Evolutionary conservation across 2,113 vertebrate genomes (phyloP), one percentile per base, ranked within the genome.

Genomic region (Melanerpes aurifrons): DNA sequence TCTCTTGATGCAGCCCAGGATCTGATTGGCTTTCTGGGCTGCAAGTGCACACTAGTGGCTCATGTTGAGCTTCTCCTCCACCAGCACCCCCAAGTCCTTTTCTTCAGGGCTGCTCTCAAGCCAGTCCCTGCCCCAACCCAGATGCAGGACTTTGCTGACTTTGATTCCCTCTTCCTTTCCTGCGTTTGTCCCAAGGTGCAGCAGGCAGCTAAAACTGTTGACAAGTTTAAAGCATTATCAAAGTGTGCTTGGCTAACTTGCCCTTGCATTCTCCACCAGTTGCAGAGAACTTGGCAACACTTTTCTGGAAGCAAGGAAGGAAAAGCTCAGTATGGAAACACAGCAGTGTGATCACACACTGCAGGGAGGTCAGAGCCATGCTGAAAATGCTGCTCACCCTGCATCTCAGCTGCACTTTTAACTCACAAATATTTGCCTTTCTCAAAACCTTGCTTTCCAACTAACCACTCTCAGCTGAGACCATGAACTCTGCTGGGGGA

Each of bases 341-440:
- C 50, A 87, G 71, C 37, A 11, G 7, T 81, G 62, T 62, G 70
- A 88, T 81, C 82, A 68, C 58, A 83, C 80, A 72, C 85, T 92
- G 82, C 93, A 78, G 85, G 69, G 86, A 94, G 82, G 79, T 87
- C 63, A 95, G 72, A 89, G 72, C 66, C 80, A 92, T 79, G 92
- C 61, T 91, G 68, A 70, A 89, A 89, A 82, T 81, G 77, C 8
- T 89, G 78, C 93, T 95, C 90, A 77, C 86, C 69, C 91, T 96
- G 89, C 89, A 77, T 2, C 29, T 91, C 89, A 94, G 91, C 85
- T 92, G 87, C 78, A 82, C 91, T 95, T 96, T 75, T 85, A 74
- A 78, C 89, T 81, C 32, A 71, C 72, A 96, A 93, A 92, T 95
- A 96, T 96, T 94, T 96, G 89, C 31, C 82, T 88, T 96, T 89